A percentile compares a stretch with the other conserved stretches of the same genome.
Evolutionary conservation across 2,888 invertebrate species (phyloP).

Genomic region (Chrysotoxum bicinctum): DNA sequence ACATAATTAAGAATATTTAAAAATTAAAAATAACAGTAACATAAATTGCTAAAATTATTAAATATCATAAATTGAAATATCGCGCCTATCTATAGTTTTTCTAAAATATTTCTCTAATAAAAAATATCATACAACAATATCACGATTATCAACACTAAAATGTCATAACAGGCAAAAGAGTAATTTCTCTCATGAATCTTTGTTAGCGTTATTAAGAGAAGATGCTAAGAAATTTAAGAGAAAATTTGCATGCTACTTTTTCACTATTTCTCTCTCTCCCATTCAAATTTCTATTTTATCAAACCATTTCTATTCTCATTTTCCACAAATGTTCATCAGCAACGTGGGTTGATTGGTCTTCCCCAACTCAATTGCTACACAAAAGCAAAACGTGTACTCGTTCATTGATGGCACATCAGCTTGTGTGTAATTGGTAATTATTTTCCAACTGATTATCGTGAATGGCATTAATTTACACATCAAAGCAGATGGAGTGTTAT

Average conservation of each 20-base stretch:
- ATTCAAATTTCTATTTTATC: not conserved
- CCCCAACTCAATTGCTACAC: not conserved
- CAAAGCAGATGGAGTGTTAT: constrained; percentile 15
- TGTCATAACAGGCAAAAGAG: not conserved
- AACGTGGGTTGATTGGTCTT: not conserved
- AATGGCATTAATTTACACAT: constrained; percentile 23
- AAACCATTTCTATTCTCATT: not conserved
- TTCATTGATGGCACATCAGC: constrained; percentile 21
- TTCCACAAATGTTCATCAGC: constrained; percentile 2
- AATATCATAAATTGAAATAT: too few species aligned
- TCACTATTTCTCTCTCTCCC: not conserved
- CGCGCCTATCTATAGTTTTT: too few species aligned
- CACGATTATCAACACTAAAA: not conserved
- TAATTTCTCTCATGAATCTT: not conserved
- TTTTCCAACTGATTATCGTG: constrained; percentile 22
- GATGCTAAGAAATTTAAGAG: constrained; percentile 13
- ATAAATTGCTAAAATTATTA: too few species aligned
- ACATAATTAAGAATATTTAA: too few species aligned
- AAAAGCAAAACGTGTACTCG: not conserved
- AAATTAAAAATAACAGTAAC: too few species aligned
- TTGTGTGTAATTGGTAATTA: constrained; percentile 45
- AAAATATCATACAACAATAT: too few species aligned
- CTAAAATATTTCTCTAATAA: too few species aligned
- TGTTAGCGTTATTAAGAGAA: not conserved
- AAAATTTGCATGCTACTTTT: constrained; percentile 6